A percentile compares a stretch with the other conserved stretches of the same genome.
phyloP scores from a whole-genome alignment of 2,797 vertebrate species.

The Chaunax sp. region DNA sequence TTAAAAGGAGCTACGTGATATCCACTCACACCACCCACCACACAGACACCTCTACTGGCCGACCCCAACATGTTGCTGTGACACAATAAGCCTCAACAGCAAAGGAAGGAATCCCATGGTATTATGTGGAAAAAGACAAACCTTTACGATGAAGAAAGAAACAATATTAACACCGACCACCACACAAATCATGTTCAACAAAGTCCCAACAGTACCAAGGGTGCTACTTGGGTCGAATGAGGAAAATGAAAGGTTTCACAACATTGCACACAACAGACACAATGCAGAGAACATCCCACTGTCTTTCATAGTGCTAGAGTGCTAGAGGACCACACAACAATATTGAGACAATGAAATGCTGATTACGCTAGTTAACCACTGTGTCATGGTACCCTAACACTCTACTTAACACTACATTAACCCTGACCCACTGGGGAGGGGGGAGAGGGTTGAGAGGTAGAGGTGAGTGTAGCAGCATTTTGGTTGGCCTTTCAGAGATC shows the following conservation, averaged over 20 bases:
- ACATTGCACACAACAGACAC: slow-evolving; percentile 80
- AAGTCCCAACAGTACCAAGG: slow-evolving; percentile 72
- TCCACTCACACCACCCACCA: slow-evolving; percentile 70
- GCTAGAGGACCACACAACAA: slow-evolving; percentile 79
- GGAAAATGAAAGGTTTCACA: slow-evolving; percentile 75
- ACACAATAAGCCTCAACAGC: slow-evolving; percentile 72
- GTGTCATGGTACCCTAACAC: slow-evolving; percentile 79
- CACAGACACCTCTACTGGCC: slow-evolving; percentile 66
- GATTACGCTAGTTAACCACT: slow-evolving; percentile 73
- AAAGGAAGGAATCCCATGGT: slow-evolving; percentile 67
- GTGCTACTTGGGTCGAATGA: slow-evolving; percentile 72
- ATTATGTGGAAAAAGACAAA: slow-evolving; percentile 70
- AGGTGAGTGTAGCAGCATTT: slow-evolving; percentile 81
- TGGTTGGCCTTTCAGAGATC: slow-evolving; percentile 71
- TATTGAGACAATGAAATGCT: slow-evolving; percentile 78
- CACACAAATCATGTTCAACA: slow-evolving; percentile 77
- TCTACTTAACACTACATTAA: slow-evolving; percentile 76
- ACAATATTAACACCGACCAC: slow-evolving; percentile 77
- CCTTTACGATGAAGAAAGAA: slow-evolving; percentile 77
- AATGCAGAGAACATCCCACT: slow-evolving; percentile 76
- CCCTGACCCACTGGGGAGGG: slow-evolving; percentile 78
- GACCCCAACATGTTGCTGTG: slow-evolving; percentile 72
- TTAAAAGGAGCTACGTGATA: slow-evolving; percentile 37
- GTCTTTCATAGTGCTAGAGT: slow-evolving; percentile 68
- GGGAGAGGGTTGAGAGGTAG: slow-evolving; percentile 80